These are phyloP conservation scores for Nephrotoma appendiculata DNA, from an alignment of 2,888 invertebrate species.

Conservation along the genomic window DNA sequence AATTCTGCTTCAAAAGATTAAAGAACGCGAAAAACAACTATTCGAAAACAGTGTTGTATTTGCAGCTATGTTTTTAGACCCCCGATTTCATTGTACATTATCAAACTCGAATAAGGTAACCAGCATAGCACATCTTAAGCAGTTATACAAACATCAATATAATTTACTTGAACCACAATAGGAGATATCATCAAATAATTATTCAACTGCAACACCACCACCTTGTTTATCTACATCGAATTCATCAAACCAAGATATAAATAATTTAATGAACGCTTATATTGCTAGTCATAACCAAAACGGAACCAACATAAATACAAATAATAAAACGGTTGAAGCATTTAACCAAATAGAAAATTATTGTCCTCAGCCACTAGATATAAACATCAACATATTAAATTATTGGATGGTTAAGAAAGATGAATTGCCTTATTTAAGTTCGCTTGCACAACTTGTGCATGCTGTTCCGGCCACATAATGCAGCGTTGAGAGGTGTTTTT, in stretches of 20 bases:
- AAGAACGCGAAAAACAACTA: background rate
- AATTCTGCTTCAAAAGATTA: background rate
- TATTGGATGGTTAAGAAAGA: background rate
- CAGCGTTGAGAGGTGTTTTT: background rate
- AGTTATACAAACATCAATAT: background rate
- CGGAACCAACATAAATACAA: background rate
- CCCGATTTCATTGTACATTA: background rate
- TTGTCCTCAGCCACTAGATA: background rate
- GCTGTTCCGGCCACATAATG: background rate
- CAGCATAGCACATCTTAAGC: background rate
- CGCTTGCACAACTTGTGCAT: background rate
- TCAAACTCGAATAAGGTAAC: background rate
- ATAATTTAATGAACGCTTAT: background rate
- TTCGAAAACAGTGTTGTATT: background rate
- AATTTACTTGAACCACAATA: background rate
- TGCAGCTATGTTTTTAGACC: background rate
- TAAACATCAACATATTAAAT: background rate
- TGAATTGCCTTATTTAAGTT: background rate
- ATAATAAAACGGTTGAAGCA: background rate
- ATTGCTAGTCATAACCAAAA: background rate
- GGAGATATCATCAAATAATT: background rate
- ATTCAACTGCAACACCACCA: background rate
- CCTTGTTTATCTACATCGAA: background rate
- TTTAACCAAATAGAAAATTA: background rate
- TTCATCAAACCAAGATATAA: background rate